These are phyloP conservation scores for Myotis myotis DNA, from an alignment of 2,797 vertebrate genomes.

Conservation along the genomic window DNA sequence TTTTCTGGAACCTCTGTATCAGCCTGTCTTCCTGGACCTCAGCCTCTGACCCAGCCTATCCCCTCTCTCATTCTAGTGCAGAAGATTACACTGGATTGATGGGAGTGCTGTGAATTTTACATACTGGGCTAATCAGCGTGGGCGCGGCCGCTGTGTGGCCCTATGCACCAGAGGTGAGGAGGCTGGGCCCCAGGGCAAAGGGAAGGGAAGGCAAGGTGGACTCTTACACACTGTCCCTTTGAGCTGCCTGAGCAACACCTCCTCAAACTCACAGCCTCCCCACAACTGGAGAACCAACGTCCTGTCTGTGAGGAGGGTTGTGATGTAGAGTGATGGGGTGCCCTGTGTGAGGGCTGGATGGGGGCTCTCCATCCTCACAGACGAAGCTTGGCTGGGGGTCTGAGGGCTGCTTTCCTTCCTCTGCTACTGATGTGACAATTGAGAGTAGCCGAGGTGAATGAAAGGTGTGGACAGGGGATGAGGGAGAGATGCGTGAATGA, in stretches of 20 bases:
- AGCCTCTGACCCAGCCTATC: background rate
- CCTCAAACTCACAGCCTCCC: background rate
- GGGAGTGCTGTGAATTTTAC: background rate
- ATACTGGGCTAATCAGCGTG: background rate
- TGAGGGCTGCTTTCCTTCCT: background rate
- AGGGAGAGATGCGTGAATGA: background rate
- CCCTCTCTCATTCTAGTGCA: background rate
- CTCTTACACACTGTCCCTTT: background rate
- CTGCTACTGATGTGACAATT: background rate
- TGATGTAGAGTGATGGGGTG: accelerated
- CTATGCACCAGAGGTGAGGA: conserved; percentile 36
- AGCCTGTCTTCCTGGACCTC: background rate
- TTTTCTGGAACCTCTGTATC: no score
- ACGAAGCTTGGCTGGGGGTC: background rate
- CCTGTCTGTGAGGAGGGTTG: background rate
- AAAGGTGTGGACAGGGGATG: no score
- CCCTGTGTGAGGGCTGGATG: background rate
- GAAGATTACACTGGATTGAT: background rate
- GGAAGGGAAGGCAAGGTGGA: background rate
- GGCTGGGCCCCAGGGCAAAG: background rate
- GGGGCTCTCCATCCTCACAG: background rate
- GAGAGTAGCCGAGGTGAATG: background rate
- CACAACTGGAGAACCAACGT: background rate
- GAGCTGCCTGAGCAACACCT: background rate
- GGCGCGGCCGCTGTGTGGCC: background rate